Percentiles rank a stretch among this genome's conserved stretches.
Evolutionary conservation across 2,113 vertebrate genomes (phyloP).

Genomic region (Puffinus mauretanicus): DNA sequence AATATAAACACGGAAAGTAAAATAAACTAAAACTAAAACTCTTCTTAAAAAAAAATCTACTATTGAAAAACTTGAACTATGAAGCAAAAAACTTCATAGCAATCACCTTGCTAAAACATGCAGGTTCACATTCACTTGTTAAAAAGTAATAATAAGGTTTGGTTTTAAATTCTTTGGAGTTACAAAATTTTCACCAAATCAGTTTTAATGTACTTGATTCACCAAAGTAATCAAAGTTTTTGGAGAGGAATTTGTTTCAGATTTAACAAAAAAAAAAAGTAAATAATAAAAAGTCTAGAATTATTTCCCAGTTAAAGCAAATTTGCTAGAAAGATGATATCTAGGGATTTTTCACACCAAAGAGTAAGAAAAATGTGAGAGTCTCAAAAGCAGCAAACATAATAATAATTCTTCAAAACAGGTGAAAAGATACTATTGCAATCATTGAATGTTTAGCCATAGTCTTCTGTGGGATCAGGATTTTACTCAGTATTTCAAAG

Average conservation of each 20-base stretch:
- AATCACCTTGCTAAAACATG: not conserved
- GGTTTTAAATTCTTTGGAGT: not conserved
- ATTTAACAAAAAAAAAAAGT: not conserved
- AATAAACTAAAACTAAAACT: not conserved
- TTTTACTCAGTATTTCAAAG: not conserved
- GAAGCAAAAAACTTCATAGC: not conserved
- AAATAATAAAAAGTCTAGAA: not conserved
- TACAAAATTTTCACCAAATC: not conserved
- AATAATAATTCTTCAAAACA: not conserved
- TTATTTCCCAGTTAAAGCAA: not conserved
- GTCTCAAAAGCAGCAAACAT: not conserved
- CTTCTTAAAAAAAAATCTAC: not conserved
- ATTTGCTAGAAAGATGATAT: not conserved
- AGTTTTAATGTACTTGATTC: not conserved
- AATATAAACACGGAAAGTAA: not conserved
- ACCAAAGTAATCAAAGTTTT: not conserved
- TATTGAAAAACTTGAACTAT: not conserved
- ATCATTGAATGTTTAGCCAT: not conserved
- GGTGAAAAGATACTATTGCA: not conserved
- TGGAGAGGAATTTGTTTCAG: not conserved
- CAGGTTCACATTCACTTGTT: not conserved
- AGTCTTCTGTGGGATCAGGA: not conserved
- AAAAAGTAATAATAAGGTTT: not conserved
- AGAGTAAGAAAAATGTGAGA: not conserved
- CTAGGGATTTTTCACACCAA: not conserved